Evolutionary conservation across 37 sponge, comb jelly and placozoan species (phyloP).

Genomic region (Mnemiopsis leidyi): DNA sequence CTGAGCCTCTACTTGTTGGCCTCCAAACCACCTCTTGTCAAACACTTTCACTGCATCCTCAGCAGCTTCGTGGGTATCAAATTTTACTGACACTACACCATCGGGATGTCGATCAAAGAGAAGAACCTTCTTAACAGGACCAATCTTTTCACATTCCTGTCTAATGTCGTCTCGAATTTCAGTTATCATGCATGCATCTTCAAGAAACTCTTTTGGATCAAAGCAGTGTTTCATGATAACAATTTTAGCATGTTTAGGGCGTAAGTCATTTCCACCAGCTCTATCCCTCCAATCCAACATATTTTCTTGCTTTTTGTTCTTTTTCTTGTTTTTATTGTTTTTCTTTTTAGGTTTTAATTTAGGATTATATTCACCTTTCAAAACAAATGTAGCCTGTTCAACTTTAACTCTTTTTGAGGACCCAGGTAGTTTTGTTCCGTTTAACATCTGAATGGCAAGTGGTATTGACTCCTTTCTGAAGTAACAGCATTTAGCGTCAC

Average conservation of each 20-base stretch:
- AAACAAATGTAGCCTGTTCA: constrained; percentile 78
- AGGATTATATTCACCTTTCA: constrained; percentile 89
- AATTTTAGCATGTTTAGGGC: constrained; percentile 78
- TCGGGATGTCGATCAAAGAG: constrained; percentile 93
- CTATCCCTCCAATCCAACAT: constrained; percentile 81
- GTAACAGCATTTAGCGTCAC: constrained; percentile 93
- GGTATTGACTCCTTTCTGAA: constrained; percentile 86
- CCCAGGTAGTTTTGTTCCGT: constrained; percentile 59
- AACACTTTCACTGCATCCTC: constrained; percentile 76
- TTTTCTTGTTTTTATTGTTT: constrained; percentile 73
- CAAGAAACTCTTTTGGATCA: constrained; percentile 88
- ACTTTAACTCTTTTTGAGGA: constrained; percentile 1
- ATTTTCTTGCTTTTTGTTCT: constrained; percentile 75
- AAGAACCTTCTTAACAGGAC: constrained; percentile 84
- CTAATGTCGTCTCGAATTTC: constrained; percentile 85
- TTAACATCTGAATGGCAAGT: constrained; percentile 80
- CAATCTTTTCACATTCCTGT: constrained; percentile 92
- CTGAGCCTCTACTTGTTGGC: constrained; percentile 72
- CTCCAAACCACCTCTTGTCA: constrained; percentile 84
- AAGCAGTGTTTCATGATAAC: constrained; percentile 85
- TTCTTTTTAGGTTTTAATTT: constrained; percentile 80
- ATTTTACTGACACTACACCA: constrained; percentile 89
- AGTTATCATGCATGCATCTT: constrained; percentile 73
- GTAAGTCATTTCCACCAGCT: constrained; percentile 66
- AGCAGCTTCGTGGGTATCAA: constrained; percentile 81